phyloP scores from a whole-genome alignment of 2,888 invertebrate species.

The Monopis laevigella region DNA sequence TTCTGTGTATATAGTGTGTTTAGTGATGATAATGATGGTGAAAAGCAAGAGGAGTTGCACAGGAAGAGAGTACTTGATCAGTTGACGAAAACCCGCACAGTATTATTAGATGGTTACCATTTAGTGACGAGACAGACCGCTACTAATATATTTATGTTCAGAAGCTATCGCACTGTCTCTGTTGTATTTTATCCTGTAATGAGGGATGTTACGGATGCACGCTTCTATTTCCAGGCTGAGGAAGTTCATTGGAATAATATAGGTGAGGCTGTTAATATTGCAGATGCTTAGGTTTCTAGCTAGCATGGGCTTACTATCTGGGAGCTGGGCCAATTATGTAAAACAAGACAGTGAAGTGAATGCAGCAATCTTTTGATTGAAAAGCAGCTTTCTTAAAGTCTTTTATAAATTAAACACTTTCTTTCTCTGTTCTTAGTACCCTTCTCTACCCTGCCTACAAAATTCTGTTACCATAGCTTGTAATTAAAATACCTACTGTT shows the following conservation, averaged over 20 bases:
- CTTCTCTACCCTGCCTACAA: too few relatives aligned
- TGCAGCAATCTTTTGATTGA: too few relatives aligned
- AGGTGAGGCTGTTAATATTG: conserved; percentile 39
- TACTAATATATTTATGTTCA: conserved; percentile 55
- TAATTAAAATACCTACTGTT: too few relatives aligned
- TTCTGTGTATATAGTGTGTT: conserved; percentile 40
- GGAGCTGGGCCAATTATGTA: too few relatives aligned
- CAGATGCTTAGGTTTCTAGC: too few relatives aligned
- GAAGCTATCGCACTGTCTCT: conserved; percentile 55
- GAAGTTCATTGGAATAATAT: conserved; percentile 59
- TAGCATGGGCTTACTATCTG: too few relatives aligned
- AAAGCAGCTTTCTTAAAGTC: too few relatives aligned
- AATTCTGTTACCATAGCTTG: too few relatives aligned
- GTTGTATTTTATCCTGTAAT: conserved; percentile 50
- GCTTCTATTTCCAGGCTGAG: conserved; percentile 57
- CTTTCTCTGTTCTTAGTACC: too few relatives aligned
- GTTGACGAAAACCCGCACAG: conserved; percentile 46
- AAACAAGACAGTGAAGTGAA: too few relatives aligned
- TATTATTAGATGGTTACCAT: conserved; percentile 46
- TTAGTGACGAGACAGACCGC: conserved; percentile 54
- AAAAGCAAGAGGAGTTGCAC: conserved; percentile 40
- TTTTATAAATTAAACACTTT: too few relatives aligned
- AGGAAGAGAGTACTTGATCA: conserved; percentile 49
- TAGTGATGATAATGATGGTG: conserved; percentile 37
- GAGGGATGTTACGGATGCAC: conserved; percentile 49